Conservation (phyloP, 2,113 vertebrate species). For the Motacilla tschutschensis region DNA sequence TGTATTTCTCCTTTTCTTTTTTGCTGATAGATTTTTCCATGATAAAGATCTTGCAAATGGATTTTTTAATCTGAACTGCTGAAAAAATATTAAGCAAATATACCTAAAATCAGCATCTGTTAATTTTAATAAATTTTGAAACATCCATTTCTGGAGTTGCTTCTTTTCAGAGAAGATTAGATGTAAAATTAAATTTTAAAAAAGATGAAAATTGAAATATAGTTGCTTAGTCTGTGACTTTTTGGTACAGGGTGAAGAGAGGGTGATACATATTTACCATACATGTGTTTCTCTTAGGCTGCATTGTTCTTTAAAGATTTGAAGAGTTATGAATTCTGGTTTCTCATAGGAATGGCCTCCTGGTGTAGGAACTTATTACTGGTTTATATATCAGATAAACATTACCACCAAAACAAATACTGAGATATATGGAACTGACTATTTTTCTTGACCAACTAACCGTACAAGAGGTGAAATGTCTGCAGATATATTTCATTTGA, state of each 20-base stretch:
- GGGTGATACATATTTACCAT: background rate
- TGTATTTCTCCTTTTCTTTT: background rate
- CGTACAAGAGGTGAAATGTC: background rate
- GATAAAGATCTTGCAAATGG: background rate
- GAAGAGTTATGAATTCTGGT: background rate
- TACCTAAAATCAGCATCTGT: background rate
- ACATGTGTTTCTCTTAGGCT: background rate
- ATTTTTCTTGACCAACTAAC: background rate
- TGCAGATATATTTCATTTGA: background rate
- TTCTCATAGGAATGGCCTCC: background rate
- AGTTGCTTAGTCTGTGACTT: background rate
- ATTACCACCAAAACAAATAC: background rate
- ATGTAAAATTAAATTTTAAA: background rate
- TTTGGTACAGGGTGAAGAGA: background rate
- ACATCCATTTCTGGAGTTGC: background rate
- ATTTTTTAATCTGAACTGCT: background rate
- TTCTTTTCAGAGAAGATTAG: background rate
- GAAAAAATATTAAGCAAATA: background rate
- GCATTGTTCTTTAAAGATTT: background rate
- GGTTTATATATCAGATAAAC: background rate
- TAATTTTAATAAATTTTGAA: background rate
- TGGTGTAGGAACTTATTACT: background rate
- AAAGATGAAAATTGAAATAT: background rate
- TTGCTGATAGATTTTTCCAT: background rate
- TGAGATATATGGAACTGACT: background rate